Percentiles rank a stretch among this genome's conserved stretches.
phyloP scores from a whole-genome alignment of 2,888 invertebrate genomes.

The Pemphredon lugubris region DNA sequence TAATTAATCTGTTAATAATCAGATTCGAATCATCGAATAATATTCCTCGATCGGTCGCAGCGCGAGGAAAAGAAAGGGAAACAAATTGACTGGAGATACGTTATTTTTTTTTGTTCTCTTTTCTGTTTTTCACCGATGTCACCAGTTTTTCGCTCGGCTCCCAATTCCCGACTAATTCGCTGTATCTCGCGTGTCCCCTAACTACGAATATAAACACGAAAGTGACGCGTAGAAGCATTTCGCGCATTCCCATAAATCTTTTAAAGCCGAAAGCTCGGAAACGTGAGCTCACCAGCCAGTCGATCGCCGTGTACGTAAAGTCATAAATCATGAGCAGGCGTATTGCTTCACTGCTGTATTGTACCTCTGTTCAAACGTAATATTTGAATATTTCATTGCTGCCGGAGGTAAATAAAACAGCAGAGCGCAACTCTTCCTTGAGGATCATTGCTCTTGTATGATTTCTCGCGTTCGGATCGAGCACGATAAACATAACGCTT shows the following conservation, averaged over 20 bases:
- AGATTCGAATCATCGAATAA: no score
- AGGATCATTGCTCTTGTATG: conserved; percentile 36
- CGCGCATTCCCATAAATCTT: conserved; percentile 56
- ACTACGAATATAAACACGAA: conserved; percentile 12
- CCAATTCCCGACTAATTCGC: conserved; percentile 1
- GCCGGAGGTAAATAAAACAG: conserved; percentile 38
- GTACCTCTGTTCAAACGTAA: conserved; percentile 27
- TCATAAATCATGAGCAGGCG: conserved; percentile 56
- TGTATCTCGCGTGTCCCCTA: background rate
- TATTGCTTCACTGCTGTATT: conserved; percentile 48
- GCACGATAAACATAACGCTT: conserved; percentile 43
- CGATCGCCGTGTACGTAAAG: conserved; percentile 52
- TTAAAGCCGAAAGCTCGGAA: conserved; percentile 50
- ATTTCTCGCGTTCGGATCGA: conserved; percentile 42
- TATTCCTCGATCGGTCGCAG: background rate
- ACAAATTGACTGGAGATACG: background rate
- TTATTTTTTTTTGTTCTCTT: background rate
- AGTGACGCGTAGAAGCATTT: conserved; percentile 36
- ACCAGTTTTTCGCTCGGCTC: no score
- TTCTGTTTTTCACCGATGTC: no score
- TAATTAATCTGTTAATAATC: no score
- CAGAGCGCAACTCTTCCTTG: conserved; percentile 20
- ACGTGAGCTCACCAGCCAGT: conserved; percentile 45
- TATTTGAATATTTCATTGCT: conserved; percentile 58
- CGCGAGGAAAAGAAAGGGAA: background rate